phyloP scores from a whole-genome alignment of 1,140 invertebrate genomes.

The Galleria mellonella region DNA sequence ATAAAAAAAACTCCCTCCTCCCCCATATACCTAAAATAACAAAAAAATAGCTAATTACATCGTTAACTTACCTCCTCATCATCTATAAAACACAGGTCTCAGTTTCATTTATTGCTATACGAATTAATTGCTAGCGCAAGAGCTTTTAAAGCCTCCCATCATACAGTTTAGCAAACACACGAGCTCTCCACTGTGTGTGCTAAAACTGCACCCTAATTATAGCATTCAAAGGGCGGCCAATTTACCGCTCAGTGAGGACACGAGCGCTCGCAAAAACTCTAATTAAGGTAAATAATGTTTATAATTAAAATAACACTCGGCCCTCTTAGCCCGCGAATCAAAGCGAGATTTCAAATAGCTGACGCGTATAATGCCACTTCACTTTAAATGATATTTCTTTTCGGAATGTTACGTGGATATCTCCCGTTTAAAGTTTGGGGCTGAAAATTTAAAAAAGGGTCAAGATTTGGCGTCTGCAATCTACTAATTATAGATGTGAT shows the following conservation, averaged over 20 bases:
- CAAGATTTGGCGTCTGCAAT: no score
- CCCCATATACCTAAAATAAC: no score
- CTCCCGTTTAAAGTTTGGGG: no score
- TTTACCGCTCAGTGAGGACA: slow-evolving; percentile 40
- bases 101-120: slow-evolving; percentile 23
- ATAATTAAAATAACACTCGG: slow-evolving; percentile 70
- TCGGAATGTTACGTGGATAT: no score
- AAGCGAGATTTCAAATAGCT: slow-evolving; percentile 41
- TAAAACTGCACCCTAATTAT: slow-evolving; percentile 49
- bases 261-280: slow-evolving; percentile 47
- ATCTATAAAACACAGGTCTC: slow-evolving; percentile 3
- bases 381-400: slow-evolving; percentile 44
- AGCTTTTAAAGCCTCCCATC: slow-evolving; percentile 32
- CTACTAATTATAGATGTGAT: no score
- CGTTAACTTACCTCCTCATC: slow-evolving; percentile 4
- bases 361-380: slow-evolving; percentile 49
- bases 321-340: slow-evolving; percentile 38
- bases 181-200: slow-evolving; percentile 20
- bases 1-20: no score
- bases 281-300: slow-evolving; percentile 69
- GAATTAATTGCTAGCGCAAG: slow-evolving; percentile 38
- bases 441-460: no score
- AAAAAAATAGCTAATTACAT: slow-evolving; percentile 11
- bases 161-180: slow-evolving; percentile 45
- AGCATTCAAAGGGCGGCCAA: slow-evolving; percentile 27